phyloP scores from a whole-genome alignment of 2,113 vertebrate species.

The Camelus bactrianus region DNA sequence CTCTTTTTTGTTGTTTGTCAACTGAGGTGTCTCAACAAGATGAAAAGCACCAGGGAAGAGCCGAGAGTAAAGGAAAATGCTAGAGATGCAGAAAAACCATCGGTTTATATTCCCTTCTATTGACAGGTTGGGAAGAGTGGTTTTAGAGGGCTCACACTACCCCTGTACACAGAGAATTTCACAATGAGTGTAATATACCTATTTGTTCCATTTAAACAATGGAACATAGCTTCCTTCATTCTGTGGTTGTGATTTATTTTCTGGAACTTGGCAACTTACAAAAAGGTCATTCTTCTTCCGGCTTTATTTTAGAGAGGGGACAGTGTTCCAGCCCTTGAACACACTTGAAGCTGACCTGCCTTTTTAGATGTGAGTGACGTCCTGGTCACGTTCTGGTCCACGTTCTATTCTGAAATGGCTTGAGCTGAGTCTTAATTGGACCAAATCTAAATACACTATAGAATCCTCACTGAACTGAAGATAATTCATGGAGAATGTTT shows the following conservation, averaged over 20 bases:
- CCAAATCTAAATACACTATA: neutral
- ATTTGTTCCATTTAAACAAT: conserved; percentile 1
- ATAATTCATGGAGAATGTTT: neutral
- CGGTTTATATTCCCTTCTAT: neutral
- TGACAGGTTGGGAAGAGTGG: conserved; percentile 30
- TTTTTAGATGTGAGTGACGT: conserved; percentile 25
- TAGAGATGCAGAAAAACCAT: conserved; percentile 65
- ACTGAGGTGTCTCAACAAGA: conserved; percentile 80
- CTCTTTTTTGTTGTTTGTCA: conserved; percentile 81
- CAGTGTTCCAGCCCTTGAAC: neutral
- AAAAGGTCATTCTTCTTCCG: neutral
- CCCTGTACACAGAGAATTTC: conserved; percentile 1
- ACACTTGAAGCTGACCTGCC: neutral
- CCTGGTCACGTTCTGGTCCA: neutral
- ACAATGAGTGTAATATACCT: neutral
- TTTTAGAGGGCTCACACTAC: conserved; percentile 10
- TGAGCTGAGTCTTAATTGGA: neutral
- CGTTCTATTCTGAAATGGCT: neutral
- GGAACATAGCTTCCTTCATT: conserved; percentile 43
- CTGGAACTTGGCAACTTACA: conserved; percentile 4
- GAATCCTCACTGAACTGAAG: neutral
- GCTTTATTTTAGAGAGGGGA: neutral
- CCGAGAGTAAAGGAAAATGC: conserved; percentile 76
- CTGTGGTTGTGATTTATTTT: neutral
- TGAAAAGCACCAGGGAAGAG: conserved; percentile 75